Evolutionary conservation across 2,797 vertebrate genomes (phyloP), one percentile per base, ranked within the genome.

Genomic region (Cyprinella venusta): DNA sequence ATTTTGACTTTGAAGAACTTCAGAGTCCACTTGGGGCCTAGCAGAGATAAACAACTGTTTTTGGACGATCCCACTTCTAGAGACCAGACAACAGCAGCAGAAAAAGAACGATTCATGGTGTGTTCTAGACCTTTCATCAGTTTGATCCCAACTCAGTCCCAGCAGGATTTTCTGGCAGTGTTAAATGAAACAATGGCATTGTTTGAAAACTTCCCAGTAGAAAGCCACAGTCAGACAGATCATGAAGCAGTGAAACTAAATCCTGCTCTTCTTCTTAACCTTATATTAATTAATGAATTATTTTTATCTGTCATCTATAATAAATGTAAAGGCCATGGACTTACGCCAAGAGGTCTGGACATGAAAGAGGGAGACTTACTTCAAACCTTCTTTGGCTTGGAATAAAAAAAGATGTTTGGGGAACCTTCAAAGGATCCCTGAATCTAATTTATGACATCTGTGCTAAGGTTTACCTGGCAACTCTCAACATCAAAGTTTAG

Each of bases 401-500:
- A 90, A 91, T 67, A 84, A 84, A 91, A 36, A 93, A 93, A 92
- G 87, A 92, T 90, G 92, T 92, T 90, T 93, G 92, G 90, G 90
- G 82, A 87, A 87, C 87, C 92, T 93, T 94, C 92, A 94, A 94
- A 94, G 92, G 90, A 92, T 91, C 52, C 81, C 86, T 90, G 92
- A 90, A 92, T 94, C 91, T 90, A 94, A 92, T 93, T 93, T 91
- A 93, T 91, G 92, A 91, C 89, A 92, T 91, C 89, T 92, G 89
- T 91, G 87, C 86, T 88, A 75, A 90, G 86, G 90, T 92, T 92
- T 93, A 92, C 90, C 87, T 91, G 88, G 88, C 84, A 91, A 90
- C 87, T 88, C 85, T 88, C 89, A 77, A 92, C 91, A 92, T 95
- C 91, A 94, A 94, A 93, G 92, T 92, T 91, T 86, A 86, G 85